phyloP scores from a whole-genome alignment of 2,113 vertebrate species.

The Sinocyclocheilus rhinocerous region DNA sequence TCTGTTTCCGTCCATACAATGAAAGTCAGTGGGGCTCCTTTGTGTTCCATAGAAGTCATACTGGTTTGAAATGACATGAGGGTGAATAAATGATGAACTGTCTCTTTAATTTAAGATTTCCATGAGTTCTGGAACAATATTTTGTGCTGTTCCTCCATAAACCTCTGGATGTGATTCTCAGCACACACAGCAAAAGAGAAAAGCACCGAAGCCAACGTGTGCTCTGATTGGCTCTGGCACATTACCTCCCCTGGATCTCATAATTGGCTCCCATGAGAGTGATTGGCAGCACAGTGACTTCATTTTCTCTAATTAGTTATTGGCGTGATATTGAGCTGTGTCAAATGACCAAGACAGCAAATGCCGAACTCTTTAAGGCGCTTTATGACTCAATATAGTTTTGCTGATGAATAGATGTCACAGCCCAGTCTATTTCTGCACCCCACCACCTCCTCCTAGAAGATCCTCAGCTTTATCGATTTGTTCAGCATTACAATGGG shows the following conservation, averaged over 20 bases:
- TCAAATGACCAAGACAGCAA: slow-evolving; percentile 50
- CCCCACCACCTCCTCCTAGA: too few relatives aligned
- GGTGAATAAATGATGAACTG: background rate
- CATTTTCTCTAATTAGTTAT: slow-evolving; percentile 63
- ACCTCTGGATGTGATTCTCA: background rate
- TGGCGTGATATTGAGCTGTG: slow-evolving; percentile 54
- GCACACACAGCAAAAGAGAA: background rate
- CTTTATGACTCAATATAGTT: slow-evolving; percentile 42
- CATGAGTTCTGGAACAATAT: background rate
- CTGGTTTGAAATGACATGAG: background rate
- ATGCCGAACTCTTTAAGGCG: slow-evolving; percentile 16
- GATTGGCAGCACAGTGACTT: slow-evolving; percentile 55
- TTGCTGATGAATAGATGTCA: slow-evolving; percentile 41
- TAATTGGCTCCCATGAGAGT: slow-evolving; percentile 54
- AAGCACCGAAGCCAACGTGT: background rate
- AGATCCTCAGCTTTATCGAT: background rate
- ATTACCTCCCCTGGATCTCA: slow-evolving; percentile 29
- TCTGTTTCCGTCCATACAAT: too few relatives aligned
- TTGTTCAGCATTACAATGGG: slow-evolving; percentile 25
- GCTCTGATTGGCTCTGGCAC: slow-evolving; percentile 22
- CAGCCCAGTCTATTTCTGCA: slow-evolving; percentile 4
- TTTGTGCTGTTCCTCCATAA: background rate
- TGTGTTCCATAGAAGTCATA: background rate
- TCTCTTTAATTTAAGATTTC: background rate
- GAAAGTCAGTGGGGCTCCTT: background rate